Evolutionary conservation across 2,113 vertebrate species (phyloP).

Genomic region (Petroica traversi): DNA sequence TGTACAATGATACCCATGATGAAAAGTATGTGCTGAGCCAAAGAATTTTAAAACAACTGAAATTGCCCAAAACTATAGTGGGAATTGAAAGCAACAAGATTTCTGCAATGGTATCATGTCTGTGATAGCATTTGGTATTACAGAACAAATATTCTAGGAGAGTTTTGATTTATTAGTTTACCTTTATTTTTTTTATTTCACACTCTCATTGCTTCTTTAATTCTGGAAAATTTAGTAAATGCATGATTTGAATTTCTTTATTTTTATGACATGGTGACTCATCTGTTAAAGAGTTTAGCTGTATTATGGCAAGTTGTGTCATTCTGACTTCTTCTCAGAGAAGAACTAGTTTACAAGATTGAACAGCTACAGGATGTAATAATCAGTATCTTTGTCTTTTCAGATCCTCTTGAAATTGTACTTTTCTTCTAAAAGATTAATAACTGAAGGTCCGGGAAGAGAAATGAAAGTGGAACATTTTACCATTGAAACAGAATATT

Average conservation of each 20-base stretch:
- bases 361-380: slow-evolving; percentile 16
- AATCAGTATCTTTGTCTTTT: slow-evolving; percentile 29
- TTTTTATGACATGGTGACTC: slow-evolving; percentile 21
- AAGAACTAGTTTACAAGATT: slow-evolving; percentile 26
- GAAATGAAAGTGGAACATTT: slow-evolving; percentile 30
- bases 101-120: background rate
- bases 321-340: slow-evolving; percentile 46
- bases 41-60: background rate
- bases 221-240: background rate
- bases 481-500: slow-evolving; percentile 21
- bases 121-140: background rate
- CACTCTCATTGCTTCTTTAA: background rate
- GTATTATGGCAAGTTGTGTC: background rate
- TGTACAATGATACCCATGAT: background rate
- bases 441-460: background rate
- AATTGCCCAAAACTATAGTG: background rate
- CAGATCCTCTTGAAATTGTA: slow-evolving; percentile 27
- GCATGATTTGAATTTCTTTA: background rate
- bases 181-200: background rate
- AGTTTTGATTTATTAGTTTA: background rate
- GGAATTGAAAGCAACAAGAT: background rate
- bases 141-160: background rate
- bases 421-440: slow-evolving; percentile 34
- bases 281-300: slow-evolving; percentile 29
- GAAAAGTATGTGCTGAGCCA: background rate